These are phyloP conservation scores for Cynocephalus volans DNA, from an alignment of 2,113 vertebrate genomes.

Conservation along the genomic window DNA sequence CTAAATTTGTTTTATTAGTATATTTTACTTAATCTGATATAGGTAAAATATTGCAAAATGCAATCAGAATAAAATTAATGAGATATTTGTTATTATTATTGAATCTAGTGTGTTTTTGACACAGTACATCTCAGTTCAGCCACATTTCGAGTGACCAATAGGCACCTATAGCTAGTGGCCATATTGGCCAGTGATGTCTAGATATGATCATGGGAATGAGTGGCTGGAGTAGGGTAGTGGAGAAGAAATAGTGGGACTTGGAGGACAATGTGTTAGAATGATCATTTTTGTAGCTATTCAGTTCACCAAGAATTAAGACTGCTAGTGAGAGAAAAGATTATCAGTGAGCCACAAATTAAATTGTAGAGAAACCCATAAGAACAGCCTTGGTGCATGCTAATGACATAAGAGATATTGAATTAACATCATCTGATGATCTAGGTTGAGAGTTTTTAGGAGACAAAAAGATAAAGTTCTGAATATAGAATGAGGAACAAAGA, in stretches of 20 bases:
- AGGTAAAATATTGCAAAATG: not conserved
- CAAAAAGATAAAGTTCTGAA: not conserved
- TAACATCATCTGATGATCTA: not conserved
- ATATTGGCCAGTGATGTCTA: not conserved
- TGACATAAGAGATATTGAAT: not conserved
- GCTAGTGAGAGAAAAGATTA: not conserved
- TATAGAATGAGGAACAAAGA: not conserved
- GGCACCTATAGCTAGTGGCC: not conserved
- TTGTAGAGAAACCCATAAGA: not conserved
- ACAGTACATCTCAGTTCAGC: not conserved
- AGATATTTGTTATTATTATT: not conserved
- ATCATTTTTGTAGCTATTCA: not conserved
- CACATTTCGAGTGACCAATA: not conserved
- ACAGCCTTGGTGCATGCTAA: too few species aligned
- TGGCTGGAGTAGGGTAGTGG: not conserved
- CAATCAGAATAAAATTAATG: not conserved
- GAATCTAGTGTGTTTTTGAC: not conserved
- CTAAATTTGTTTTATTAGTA: not conserved
- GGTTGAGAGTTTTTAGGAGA: not conserved
- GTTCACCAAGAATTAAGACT: not conserved
- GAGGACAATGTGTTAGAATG: not conserved
- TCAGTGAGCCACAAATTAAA: not conserved
- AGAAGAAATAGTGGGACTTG: not conserved
- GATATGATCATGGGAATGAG: not conserved
- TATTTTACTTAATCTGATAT: not conserved